Evolutionary conservation across 2,888 invertebrate genomes (phyloP).

Genomic region (Diarsia mendica): DNA sequence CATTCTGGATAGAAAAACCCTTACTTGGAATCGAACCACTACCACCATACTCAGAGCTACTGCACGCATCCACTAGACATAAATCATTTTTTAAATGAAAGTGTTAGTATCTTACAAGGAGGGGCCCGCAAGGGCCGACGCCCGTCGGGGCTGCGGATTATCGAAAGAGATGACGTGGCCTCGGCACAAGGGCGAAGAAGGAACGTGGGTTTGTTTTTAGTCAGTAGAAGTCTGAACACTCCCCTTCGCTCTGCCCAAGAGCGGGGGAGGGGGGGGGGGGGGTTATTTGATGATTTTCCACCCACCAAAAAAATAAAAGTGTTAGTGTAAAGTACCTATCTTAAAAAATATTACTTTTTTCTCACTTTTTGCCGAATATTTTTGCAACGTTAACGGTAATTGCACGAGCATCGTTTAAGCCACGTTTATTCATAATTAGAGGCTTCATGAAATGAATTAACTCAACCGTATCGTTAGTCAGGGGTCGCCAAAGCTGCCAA

Average conservation of each 20-base stretch:
- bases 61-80: background rate
- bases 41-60: background rate
- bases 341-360: background rate
- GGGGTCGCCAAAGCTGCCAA: conserved; percentile 24
- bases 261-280: too few relatives aligned
- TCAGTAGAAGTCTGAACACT: too few relatives aligned
- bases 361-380: background rate
- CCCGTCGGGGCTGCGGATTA: too few relatives aligned
- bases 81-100: background rate
- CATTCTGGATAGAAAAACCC: background rate
- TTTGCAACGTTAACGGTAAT: conserved; percentile 32
- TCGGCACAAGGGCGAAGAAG: too few relatives aligned
- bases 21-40: background rate
- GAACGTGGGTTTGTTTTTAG: too few relatives aligned
- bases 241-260: too few relatives aligned
- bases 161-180: too few relatives aligned
- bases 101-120: too few relatives aligned
- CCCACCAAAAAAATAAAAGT: too few relatives aligned
- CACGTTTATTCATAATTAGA: conserved; percentile 45
- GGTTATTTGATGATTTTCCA: too few relatives aligned
- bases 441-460: conserved; percentile 41
- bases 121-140: too few relatives aligned
- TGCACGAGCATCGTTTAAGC: conserved; percentile 34
- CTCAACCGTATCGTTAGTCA: conserved; percentile 41
- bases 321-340: too few relatives aligned